Evolutionary conservation across 1,140 invertebrate species (phyloP), one percentile per base, ranked within the genome.

Genomic region (Harlomillsia oculata): DNA sequence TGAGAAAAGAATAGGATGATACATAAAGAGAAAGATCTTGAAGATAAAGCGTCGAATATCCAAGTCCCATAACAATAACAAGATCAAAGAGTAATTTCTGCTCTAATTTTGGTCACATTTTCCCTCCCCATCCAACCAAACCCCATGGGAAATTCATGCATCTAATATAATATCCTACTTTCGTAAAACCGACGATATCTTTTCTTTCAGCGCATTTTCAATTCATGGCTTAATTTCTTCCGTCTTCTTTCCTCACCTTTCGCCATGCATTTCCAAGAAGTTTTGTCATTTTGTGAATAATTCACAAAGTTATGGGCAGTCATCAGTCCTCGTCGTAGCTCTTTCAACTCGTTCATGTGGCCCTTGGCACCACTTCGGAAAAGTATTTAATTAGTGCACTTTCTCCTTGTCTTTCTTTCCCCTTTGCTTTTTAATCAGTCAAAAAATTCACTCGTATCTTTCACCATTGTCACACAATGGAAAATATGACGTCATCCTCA

Each of bases 51-150:
- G 32, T 8, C 26, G 41, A 6, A 20, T 18, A 25, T 2, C 46
- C 49, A 21, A 21, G 53, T 52, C 57, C 51, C 43, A 53, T 58
- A 58, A 58, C 50, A 53, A 59, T 59, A 53, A 59, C 57, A 53
- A 59, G 57, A 59, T 59, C 57, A 59, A 59, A 59, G 50, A 53
- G 57, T 50, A 59, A 59, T 59, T 59, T 59, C 49, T 53, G 37
- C 51, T 52, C 57, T 59, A 59, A 59, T 59, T 59, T 59, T 53
- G 56, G 56, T 59, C 57, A 59, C 57, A 53, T 39, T 26, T 51
- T 30, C 34, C 44, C 21, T 23, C 28, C n/a, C 51, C 23, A 20
- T 21, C n/a, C 49, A n/a, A n/a, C 6, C 25, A 3, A 26, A 23
- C 51, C 55, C 43, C 45, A 14, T 20, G 54, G 54, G 54, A 49